Percentiles rank a stretch among this genome's conserved stretches.
Evolutionary conservation across 2,888 invertebrate species (phyloP).

Genomic region (Dilophus febrilis): DNA sequence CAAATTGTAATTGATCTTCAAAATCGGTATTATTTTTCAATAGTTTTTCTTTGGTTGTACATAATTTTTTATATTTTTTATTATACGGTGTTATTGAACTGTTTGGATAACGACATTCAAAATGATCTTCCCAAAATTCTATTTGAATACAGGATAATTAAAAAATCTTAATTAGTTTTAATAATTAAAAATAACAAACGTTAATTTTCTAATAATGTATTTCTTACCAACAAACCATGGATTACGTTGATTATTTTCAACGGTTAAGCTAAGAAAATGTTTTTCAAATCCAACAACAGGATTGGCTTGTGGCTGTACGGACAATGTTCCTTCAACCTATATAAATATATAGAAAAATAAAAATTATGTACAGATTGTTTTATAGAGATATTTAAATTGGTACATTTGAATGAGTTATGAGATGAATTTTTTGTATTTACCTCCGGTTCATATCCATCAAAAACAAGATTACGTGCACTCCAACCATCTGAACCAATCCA

Average conservation of each 20-base stretch:
- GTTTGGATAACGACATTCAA: slow-evolving; percentile 71
- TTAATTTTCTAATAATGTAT: background rate
- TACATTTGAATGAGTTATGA: background rate
- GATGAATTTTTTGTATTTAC: slow-evolving; percentile 21
- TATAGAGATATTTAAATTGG: no score
- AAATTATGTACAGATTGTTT: slow-evolving; percentile 1
- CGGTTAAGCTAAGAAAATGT: slow-evolving; percentile 68
- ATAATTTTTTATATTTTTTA: slow-evolving; percentile 45
- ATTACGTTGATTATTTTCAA: slow-evolving; percentile 75
- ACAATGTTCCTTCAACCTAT: slow-evolving; percentile 75
- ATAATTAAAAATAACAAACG: no score
- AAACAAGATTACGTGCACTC: slow-evolving; percentile 76
- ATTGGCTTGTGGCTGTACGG: slow-evolving; percentile 86
- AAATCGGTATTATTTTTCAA: slow-evolving; percentile 63
- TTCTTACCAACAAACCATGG: slow-evolving; percentile 88
- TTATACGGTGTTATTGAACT: slow-evolving; percentile 72
- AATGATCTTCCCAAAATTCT: slow-evolving; percentile 94
- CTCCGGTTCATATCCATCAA: slow-evolving; percentile 75
- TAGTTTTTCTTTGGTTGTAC: slow-evolving; percentile 63
- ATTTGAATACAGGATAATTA: background rate
- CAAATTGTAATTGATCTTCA: slow-evolving; percentile 89
- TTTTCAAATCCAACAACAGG: slow-evolving; percentile 74
- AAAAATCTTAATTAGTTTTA: no score
- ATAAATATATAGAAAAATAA: background rate
- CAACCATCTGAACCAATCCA: slow-evolving; percentile 97